phyloP scores from a whole-genome alignment of 2,797 vertebrate genomes.

The Lophotriccus pileatus region DNA sequence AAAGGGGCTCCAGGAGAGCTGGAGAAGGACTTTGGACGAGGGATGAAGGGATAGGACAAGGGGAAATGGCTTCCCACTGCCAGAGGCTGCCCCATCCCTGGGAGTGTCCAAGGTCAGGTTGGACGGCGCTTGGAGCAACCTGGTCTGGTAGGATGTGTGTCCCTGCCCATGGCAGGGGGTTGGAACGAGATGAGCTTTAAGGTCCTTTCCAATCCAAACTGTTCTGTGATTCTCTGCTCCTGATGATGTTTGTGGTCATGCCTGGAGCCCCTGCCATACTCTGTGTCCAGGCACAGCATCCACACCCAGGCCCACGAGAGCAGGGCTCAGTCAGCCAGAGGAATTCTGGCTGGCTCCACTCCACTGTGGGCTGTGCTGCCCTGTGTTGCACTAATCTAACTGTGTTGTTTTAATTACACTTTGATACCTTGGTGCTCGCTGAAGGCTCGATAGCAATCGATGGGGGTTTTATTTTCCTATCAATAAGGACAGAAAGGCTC shows the following conservation, averaged over 20 bases:
- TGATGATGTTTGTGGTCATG: not conserved
- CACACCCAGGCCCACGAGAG: rapidly evolving
- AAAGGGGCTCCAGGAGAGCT: not conserved
- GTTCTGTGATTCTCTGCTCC: not conserved
- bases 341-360: not conserved
- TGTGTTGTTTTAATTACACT: slow-evolving; percentile 59
- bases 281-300: not conserved
- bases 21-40: too few relatives aligned
- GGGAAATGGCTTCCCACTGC: too few relatives aligned
- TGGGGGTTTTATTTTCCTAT: slow-evolving; percentile 1
- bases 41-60: too few relatives aligned
- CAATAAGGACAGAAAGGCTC: not conserved
- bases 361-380: not conserved
- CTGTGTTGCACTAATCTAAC: slow-evolving; percentile 11
- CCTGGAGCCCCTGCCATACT: rapidly evolving
- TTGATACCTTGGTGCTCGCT: slow-evolving; percentile 19
- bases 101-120: too few relatives aligned
- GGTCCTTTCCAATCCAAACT: not conserved
- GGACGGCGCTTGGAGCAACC: rapidly evolving
- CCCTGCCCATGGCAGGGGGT: not conserved
- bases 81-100: not conserved
- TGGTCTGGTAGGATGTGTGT: rapidly evolving
- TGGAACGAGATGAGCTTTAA: not conserved
- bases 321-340: not conserved
- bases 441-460: slow-evolving; percentile 27